A percentile compares a stretch with the other conserved stretches of the same genome.
phyloP scores from a whole-genome alignment of 2,888 invertebrate species.

The Sabatieria punctata region DNA sequence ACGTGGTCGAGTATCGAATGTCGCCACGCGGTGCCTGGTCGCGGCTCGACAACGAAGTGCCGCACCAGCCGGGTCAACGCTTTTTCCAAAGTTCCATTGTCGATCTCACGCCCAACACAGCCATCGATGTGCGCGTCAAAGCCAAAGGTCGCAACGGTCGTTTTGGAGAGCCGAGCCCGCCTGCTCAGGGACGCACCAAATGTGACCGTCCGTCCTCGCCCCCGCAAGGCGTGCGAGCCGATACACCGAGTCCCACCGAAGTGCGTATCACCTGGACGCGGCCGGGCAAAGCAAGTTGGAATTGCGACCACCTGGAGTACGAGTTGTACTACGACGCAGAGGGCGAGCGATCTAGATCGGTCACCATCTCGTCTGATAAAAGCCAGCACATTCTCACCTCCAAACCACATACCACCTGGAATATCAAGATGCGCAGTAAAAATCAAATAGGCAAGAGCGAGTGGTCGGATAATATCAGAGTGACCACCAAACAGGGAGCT shows the following conservation, averaged over 20 bases:
- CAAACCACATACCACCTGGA: conserved; percentile 28
- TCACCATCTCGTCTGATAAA: conserved; percentile 24
- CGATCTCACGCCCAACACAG: conserved; percentile 26
- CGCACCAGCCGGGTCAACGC: conserved; percentile 20
- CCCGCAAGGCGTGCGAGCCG: conserved; percentile 23
- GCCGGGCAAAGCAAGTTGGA: conserved; percentile 27
- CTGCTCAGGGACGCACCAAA: conserved; percentile 27
- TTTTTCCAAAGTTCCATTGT: conserved; percentile 23
- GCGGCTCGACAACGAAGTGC: conserved; percentile 19
- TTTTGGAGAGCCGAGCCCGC: conserved; percentile 25
- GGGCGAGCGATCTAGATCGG: conserved; percentile 19
- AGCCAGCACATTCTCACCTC: conserved; percentile 29
- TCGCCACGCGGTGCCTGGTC: conserved; percentile 24
- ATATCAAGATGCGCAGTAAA: conserved; percentile 19
- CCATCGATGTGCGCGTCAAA: conserved; percentile 24
- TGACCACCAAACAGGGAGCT: conserved; percentile 27
- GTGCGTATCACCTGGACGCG: conserved; percentile 25
- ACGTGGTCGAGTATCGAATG: conserved; percentile 24
- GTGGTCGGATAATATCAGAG: conserved; percentile 24
- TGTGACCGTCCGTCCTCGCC: conserved; percentile 24
- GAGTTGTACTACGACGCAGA: conserved; percentile 19
- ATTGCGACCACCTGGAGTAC: conserved; percentile 28
- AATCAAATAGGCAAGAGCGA: conserved; percentile 19
- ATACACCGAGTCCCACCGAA: conserved; percentile 25
- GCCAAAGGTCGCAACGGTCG: conserved; percentile 22